A percentile compares a stretch with the other conserved stretches of the same genome.
phyloP scores from a whole-genome alignment of 1,140 invertebrate species.

The Hylaeus anthracinus region DNA sequence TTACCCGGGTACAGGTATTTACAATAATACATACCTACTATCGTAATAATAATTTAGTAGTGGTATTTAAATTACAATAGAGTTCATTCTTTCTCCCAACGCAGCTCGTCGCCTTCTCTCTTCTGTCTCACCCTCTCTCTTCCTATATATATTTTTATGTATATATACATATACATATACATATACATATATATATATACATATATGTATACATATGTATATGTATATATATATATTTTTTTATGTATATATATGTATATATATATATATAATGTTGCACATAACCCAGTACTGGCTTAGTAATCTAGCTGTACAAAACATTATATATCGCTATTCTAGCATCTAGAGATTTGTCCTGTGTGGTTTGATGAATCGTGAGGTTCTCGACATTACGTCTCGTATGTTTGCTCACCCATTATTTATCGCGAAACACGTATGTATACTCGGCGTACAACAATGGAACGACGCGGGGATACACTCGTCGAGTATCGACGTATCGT shows the following conservation, averaged over 20 bases:
- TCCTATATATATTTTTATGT: background rate
- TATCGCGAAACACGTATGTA: background rate
- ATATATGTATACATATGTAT: background rate
- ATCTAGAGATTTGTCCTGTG: constrained; percentile 79
- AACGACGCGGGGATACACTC: too few species aligned
- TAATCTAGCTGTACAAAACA: constrained; percentile 80
- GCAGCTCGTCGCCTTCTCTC: constrained; percentile 34
- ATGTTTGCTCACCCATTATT: too few species aligned
- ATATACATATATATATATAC: background rate
- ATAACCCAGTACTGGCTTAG: constrained; percentile 80
- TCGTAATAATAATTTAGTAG: constrained; percentile 75
- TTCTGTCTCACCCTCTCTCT: background rate
- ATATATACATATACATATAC: background rate
- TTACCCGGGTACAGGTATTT: constrained; percentile 72
- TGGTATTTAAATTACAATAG: constrained; percentile 79
- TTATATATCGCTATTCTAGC: constrained; percentile 78
- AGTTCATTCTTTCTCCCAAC: constrained; percentile 62
- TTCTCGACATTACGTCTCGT: constrained; percentile 27
- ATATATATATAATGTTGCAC: constrained; percentile 79
- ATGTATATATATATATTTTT: background rate
- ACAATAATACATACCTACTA: constrained; percentile 77
- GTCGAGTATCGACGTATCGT: too few species aligned
- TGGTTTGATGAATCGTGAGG: constrained; percentile 73
- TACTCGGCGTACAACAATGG: too few species aligned
- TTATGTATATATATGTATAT: background rate